Conservation (phyloP, 1,140 invertebrate species). For the Lepidurus couesii region DNA sequence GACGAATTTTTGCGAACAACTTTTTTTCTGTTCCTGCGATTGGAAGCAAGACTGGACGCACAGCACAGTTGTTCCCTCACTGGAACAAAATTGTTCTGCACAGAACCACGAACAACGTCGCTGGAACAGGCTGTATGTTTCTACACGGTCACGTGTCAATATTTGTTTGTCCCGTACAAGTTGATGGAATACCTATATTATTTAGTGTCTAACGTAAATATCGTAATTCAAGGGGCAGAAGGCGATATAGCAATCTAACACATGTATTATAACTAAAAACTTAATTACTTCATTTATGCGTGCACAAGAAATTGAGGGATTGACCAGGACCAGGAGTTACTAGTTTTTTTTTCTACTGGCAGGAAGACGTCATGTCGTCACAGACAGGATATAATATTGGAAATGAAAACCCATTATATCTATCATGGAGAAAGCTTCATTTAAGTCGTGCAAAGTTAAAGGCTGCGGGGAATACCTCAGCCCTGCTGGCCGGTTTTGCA, state of each 20-base stretch:
- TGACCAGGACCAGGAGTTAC: too few species aligned
- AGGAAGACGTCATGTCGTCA: constrained; percentile 25
- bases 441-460: constrained; percentile 91
- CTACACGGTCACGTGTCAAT: neutral
- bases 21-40: too few species aligned
- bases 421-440: constrained; percentile 85
- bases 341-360: neutral
- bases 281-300: too few species aligned
- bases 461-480: constrained; percentile 93
- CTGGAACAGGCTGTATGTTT: too few species aligned
- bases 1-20: too few species aligned
- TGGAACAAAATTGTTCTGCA: too few species aligned
- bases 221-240: neutral
- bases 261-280: neutral
- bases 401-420: constrained; percentile 60
- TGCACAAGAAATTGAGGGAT: too few species aligned
- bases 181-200: neutral
- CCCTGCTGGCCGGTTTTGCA: constrained; percentile 90
- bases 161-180: neutral
- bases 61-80: too few species aligned
- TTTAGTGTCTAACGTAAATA: neutral
- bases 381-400: constrained; percentile 23
- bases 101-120: too few species aligned
- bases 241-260: neutral
- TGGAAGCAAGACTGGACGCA: too few species aligned